Conservation (phyloP, 2,888 invertebrate species). For the Girardia tigrina region DNA sequence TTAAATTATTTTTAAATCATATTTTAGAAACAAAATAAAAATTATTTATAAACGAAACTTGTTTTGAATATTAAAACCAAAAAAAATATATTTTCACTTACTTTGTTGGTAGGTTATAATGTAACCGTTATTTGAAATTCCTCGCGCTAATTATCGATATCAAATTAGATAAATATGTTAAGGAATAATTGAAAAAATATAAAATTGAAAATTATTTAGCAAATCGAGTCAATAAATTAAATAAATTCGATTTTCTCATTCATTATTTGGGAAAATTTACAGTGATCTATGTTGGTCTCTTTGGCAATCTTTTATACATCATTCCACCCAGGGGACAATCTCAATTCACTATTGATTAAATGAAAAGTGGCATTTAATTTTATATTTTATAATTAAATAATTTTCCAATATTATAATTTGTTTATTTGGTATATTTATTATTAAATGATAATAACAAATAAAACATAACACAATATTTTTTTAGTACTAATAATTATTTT, state of each 20-base stretch:
- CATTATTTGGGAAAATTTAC: not conserved
- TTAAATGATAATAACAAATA: too few species aligned
- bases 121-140: not conserved
- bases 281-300: constrained; percentile 6
- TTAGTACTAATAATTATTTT: too few species aligned
- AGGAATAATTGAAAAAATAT: not conserved
- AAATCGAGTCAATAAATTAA: constrained; percentile 3
- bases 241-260: not conserved
- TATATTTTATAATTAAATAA: not conserved
- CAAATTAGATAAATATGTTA: not conserved
- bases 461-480: too few species aligned
- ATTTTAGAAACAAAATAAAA: too few species aligned
- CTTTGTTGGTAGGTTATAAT: not conserved
- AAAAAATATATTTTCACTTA: too few species aligned
- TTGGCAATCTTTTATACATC: constrained; percentile 8
- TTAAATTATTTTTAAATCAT: too few species aligned
- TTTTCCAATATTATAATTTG: too few species aligned
- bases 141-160: not conserved
- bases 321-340: not conserved
- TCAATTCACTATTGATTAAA: constrained; percentile 9
- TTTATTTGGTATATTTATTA: too few species aligned
- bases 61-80: too few species aligned
- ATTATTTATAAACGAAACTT: too few species aligned
- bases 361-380: not conserved
- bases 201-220: not conserved